Conservation (phyloP, 2,113 vertebrate species). For the Athene noctua region DNA sequence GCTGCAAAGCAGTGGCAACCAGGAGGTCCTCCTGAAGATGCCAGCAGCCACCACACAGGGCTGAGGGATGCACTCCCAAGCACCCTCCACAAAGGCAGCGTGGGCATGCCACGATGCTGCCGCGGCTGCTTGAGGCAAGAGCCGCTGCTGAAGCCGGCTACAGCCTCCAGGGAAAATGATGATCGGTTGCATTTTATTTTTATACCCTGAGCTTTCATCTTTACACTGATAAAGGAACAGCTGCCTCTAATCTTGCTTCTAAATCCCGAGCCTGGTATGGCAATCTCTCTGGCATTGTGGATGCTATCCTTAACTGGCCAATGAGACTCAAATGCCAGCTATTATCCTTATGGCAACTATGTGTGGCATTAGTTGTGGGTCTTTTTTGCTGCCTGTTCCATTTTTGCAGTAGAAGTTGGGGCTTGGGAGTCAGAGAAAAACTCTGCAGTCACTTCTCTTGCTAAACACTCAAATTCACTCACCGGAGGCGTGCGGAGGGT, state of each 20-base stretch:
- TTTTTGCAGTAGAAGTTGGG: background rate
- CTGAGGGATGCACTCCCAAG: background rate
- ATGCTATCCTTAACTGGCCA: background rate
- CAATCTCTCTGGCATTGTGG: background rate
- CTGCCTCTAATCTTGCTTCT: constrained; percentile 13
- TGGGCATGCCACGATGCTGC: background rate
- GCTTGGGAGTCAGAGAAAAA: background rate
- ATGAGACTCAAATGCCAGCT: constrained; percentile 14
- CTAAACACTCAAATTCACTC: background rate
- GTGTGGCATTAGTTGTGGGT: background rate
- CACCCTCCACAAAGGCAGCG: background rate
- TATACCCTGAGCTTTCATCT: background rate
- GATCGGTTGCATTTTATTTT: constrained; percentile 40
- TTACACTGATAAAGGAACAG: constrained; percentile 17
- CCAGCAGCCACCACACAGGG: background rate
- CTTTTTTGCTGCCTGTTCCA: background rate
- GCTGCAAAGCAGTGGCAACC: background rate
- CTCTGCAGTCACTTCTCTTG: background rate
- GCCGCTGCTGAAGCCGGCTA: background rate
- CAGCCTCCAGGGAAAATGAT: background rate
- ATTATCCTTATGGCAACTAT: background rate
- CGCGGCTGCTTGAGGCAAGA: background rate
- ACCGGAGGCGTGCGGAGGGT: background rate
- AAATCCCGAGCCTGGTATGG: background rate
- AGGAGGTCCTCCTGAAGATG: background rate